These are phyloP conservation scores for Aphrophora alni DNA, from an alignment of 2,888 invertebrate species.

Conservation along the genomic window DNA sequence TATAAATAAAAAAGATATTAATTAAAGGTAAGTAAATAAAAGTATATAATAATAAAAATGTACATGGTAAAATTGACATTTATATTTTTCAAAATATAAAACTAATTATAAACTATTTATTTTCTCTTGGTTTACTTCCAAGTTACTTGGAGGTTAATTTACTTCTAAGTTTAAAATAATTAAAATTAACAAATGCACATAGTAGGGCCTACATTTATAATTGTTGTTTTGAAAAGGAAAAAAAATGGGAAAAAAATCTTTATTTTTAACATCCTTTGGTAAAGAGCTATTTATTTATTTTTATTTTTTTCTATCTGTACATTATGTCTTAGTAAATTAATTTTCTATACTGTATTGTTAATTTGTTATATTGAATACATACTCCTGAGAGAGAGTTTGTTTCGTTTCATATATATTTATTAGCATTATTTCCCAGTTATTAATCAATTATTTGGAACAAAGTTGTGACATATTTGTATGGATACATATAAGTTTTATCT, in stretches of 20 bases:
- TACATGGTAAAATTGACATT: neutral
- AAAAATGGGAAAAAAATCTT: no score
- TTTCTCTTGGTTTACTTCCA: no score
- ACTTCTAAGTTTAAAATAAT: no score
- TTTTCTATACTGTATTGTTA: neutral
- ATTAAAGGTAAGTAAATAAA: neutral
- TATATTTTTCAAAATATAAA: neutral
- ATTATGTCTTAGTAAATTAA: neutral
- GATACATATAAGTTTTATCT: neutral
- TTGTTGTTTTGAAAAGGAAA: no score
- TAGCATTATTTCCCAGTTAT: neutral
- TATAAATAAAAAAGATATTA: neutral
- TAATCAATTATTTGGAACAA: neutral
- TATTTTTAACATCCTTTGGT: neutral
- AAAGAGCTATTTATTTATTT: neutral
- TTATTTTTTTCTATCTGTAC: neutral
- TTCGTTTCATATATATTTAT: neutral
- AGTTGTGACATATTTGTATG: neutral
- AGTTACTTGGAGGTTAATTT: no score
- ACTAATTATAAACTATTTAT: neutral
- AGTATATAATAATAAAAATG: no score
- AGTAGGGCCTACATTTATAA: no score
- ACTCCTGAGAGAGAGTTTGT: neutral
- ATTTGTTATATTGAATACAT: neutral
- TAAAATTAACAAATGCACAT: no score